These are phyloP conservation scores for Cyphomyrus discorhynchus DNA, from an alignment of 2,113 vertebrate species.

Conservation along the genomic window DNA sequence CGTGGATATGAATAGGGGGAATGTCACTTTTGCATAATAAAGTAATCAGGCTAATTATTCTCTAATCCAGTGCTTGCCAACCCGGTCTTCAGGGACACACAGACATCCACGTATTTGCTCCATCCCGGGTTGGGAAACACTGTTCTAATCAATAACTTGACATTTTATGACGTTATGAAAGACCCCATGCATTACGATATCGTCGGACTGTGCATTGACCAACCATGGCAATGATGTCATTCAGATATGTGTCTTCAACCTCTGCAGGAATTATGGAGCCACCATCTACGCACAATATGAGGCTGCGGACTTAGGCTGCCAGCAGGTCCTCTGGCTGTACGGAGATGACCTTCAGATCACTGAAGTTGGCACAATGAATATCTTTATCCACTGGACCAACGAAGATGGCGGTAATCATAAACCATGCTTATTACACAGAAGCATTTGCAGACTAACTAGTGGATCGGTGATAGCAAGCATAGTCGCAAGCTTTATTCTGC, in stretches of 20 bases:
- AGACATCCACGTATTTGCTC: not conserved
- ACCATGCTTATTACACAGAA: not conserved
- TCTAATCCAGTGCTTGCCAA: not conserved
- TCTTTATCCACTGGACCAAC: conserved; percentile 87
- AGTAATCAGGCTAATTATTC: not conserved
- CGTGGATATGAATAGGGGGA: not conserved
- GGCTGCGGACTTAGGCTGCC: conserved; percentile 67
- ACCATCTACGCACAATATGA: conserved; percentile 71
- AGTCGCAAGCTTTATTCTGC: not conserved
- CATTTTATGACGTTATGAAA: not conserved
- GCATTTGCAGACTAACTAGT: not conserved
- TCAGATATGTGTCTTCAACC: not conserved
- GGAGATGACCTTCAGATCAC: conserved; percentile 81
- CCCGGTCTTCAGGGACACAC: not conserved
- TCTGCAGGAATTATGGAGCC: conserved; percentile 75
- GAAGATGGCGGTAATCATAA: conserved; percentile 73
- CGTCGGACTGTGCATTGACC: not conserved
- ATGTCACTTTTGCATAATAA: not conserved
- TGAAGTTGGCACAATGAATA: conserved; percentile 89
- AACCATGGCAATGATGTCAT: not conserved
- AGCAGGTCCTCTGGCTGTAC: conserved; percentile 86
- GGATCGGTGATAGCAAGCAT: not conserved
- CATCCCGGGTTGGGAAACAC: not conserved
- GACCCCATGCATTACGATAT: not conserved
- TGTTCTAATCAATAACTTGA: not conserved